Base-by-base conservation (phyloP, 2,888 invertebrate species). In the Xylota sylvarum region DNA sequence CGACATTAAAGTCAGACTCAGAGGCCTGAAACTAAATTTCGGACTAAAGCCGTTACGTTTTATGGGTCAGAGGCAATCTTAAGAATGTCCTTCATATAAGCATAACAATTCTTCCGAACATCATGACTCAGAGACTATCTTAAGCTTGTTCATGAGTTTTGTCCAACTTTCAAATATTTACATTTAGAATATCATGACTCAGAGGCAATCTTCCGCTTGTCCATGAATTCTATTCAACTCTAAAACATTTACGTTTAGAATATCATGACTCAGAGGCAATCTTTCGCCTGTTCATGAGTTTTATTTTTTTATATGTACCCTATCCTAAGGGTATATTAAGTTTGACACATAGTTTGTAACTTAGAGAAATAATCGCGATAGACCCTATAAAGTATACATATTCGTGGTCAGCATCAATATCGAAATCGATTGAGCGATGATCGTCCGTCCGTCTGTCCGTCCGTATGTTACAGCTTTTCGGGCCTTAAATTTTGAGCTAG, bases 1-100 rank as follows among this genome's bases (percentile, higher is more conserved):
- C 37, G 37, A 37, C 37, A 4, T 37, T 37, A 7, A 37, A 37
- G 37, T 37, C 10, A 37, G 37, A 37, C 37, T 5, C 37, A 37
- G 37, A 37, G 7, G 37, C 37, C 7, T 37, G 37, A 37, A 37
- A 37, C 10, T 7, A 37, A n/a, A n/a, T n/a, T n/a, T n/a, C n/a
- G 37, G 37, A 37, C 37, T 37, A 9, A 37, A 37, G 4, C 37
- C 37, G 37, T 37, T 37, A 37, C 37, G 9, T 37, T 6, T 37
- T 37, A 37, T 37, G 37, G 37, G 37, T 37, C 37, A 37, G 37
- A 37, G 37, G 37, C 37, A 37, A 37, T 37, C 37, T 37, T 37
- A 37, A 37, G 6, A 4, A 6, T 37, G 37, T 6, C 37, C 37
- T 37, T 7, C 37, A 37, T 37, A 37, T 37, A 37, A 37, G 7